Evolutionary conservation across 1,140 invertebrate genomes (phyloP), one percentile per base, ranked within the genome.

Genomic region (Drosophila paulistorum): DNA sequence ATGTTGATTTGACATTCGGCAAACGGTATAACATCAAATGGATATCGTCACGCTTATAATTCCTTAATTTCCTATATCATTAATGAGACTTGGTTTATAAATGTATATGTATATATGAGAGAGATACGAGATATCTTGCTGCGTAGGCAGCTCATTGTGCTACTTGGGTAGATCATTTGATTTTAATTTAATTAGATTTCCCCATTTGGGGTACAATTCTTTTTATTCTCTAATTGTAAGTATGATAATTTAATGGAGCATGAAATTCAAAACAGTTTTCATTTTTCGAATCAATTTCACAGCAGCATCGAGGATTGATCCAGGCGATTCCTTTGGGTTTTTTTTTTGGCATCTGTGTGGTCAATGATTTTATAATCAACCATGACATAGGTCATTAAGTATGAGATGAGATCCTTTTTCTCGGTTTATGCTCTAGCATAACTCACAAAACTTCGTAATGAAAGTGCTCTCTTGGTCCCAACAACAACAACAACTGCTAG

Each of bases 111-210:
- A 26, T 4, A 26, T 26, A 4, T 0, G 3, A 4, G 2, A 26
- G 3, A 26, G 23, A 2, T 30, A 30, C 30, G 37, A 42, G 41
- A 59, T 61, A 45, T 66, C 26, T 65, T 65, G 67, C 76, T 71
- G 76, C 61, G 65, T 78, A 72, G 76, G 76, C 76, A 78, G 76
- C 68, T 78, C 59, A 61, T 42, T 42, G n/a, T n/a, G 77, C 83
- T 86, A 70, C 83, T 87, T 87, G 76, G 72, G 59, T 51, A 71
- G 70, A 58, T 68, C 58, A 68, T 86, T 80, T 57, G 68, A 68
- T 77, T 87, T 71, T 80, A 89, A 87, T 87, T 87, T 83, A 87
- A 87, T 87, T 87, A 89, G 70, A 89, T 77, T 83, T 74, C 66
- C 59, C 55, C 48, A 58, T 51, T 48, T 48, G 45, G 6, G 14